A percentile compares a stretch with the other conserved stretches of the same genome.
Conservation (phyloP, 2,888 invertebrate genomes). For the Eupithecia subfuscata region DNA sequence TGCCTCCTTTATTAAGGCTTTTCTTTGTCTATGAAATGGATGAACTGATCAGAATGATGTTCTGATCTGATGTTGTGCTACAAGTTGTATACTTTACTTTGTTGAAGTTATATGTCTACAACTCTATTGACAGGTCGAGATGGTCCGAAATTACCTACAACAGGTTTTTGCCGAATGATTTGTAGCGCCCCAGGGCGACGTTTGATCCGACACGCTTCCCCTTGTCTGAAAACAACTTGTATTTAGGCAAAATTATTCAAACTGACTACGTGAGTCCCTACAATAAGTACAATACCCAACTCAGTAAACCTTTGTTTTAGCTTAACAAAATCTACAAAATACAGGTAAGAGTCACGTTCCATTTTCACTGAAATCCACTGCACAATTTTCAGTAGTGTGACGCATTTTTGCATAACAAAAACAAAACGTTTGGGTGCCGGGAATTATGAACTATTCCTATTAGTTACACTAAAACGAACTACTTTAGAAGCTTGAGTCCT, state of each 20-base stretch:
- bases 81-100: neutral
- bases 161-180: slow-evolving; percentile 81
- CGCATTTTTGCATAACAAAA: neutral
- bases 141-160: slow-evolving; percentile 77
- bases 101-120: neutral
- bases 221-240: slow-evolving; percentile 73
- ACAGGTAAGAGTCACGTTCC: slow-evolving; percentile 7
- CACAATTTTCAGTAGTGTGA: slow-evolving; percentile 10
- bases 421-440: neutral
- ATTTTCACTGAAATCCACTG: slow-evolving; percentile 5
- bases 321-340: slow-evolving; percentile 12
- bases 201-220: slow-evolving; percentile 76
- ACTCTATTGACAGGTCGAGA: slow-evolving; percentile 54
- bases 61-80: no score
- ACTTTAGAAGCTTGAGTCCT: neutral
- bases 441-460: neutral
- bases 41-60: neutral
- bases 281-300: slow-evolving; percentile 21
- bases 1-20: no score
- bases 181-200: slow-evolving; percentile 76
- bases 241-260: slow-evolving; percentile 73
- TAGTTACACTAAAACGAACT: neutral
- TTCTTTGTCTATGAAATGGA: no score
- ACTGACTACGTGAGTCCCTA: slow-evolving; percentile 49
- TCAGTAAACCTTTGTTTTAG: slow-evolving; percentile 10